Conservation (phyloP, 2,888 invertebrate genomes). For the Epistrophella euchroma region DNA sequence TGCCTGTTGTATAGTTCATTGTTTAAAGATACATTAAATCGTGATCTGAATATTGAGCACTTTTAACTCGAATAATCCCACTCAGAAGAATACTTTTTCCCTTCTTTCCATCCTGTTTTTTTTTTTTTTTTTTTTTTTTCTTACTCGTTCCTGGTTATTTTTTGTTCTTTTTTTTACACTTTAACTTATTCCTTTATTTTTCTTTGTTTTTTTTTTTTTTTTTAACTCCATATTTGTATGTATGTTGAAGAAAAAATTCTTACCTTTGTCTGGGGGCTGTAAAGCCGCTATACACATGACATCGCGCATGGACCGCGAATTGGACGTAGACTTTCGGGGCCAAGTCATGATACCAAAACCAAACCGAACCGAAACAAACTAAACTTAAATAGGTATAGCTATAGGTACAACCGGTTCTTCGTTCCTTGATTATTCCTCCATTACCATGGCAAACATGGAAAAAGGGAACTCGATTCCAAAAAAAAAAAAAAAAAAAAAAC, state of each 20-base stretch:
- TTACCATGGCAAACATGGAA: constrained; percentile 71
- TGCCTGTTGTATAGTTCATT: constrained; percentile 53
- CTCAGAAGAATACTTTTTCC: constrained; percentile 29
- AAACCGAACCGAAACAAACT: constrained; percentile 33
- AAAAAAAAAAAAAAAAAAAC: constrained; percentile 1
- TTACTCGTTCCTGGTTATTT: constrained; percentile 6
- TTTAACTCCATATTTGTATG: background rate
- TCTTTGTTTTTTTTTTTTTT: constrained; percentile 20
- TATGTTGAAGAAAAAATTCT: constrained; percentile 55
- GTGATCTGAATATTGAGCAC: constrained; percentile 75
- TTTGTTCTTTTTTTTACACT: constrained; percentile 20
- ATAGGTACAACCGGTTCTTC: constrained; percentile 63
- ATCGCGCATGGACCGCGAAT: constrained; percentile 70
- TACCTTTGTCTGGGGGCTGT: constrained; percentile 68
- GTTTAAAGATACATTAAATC: constrained; percentile 75
- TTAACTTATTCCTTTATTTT: constrained; percentile 40
- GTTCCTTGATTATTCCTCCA: constrained; percentile 73
- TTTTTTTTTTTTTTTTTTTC: constrained; percentile 30
- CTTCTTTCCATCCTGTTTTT: constrained; percentile 5
- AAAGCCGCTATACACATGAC: constrained; percentile 59
- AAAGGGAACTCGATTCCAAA: constrained; percentile 32
- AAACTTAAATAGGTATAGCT: background rate
- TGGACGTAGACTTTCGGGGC: constrained; percentile 66
- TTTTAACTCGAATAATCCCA: constrained; percentile 70
- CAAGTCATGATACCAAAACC: constrained; percentile 38